A percentile compares a stretch with the other conserved stretches of the same genome.
phyloP scores from a whole-genome alignment of 2,797 vertebrate species.

The Onychomys torridus region DNA sequence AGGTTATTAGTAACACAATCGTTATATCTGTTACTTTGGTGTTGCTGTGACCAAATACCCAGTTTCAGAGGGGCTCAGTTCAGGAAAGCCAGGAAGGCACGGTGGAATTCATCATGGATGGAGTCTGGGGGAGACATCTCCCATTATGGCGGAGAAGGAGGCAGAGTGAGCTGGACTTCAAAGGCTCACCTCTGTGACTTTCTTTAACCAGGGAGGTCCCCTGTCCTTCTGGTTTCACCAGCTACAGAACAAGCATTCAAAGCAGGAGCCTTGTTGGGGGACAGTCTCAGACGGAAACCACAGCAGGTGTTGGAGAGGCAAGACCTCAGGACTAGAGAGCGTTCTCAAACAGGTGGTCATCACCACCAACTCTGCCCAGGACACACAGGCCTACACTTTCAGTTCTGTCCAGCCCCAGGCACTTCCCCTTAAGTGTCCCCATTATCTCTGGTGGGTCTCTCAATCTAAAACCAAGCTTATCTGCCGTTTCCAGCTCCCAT shows the following conservation, averaged over 20 bases:
- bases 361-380: background rate
- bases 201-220: background rate
- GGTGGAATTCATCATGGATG: background rate
- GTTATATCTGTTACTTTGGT: background rate
- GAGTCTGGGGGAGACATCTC: background rate
- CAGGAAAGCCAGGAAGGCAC: background rate
- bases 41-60: background rate
- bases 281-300: background rate
- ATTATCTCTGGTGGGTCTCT: background rate
- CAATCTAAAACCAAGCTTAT: background rate
- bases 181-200: background rate
- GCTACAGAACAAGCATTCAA: background rate
- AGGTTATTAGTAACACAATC: background rate
- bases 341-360: accelerated
- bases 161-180: background rate
- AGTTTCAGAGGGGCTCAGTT: background rate
- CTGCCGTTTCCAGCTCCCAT: background rate
- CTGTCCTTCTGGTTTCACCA: background rate
- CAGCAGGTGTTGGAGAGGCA: background rate
- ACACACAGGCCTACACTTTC: background rate
- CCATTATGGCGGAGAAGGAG: background rate
- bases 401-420: background rate
- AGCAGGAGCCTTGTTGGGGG: too few species aligned
- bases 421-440: background rate
- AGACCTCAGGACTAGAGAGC: background rate